Evolutionary conservation across 2,888 invertebrate species (phyloP), one percentile per base, ranked within the genome.

Genomic region (Parnassius smintheus): DNA sequence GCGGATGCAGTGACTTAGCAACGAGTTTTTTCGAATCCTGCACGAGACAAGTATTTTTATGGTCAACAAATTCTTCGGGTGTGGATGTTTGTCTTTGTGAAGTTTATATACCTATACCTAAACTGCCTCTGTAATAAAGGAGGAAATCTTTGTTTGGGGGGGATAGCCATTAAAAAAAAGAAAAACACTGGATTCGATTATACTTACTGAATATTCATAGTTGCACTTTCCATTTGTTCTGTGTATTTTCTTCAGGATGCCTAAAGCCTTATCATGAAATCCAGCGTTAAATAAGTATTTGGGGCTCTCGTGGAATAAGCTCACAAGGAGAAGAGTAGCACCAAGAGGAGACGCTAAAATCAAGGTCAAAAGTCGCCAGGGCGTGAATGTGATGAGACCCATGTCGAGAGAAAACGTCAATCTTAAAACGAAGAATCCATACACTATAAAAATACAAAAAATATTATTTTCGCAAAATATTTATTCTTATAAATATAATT

Each of bases 261-360:
- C 69, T n/a, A 95, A 68, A 0, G 95, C 95, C 67, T 94, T 92
- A 1, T 92, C 88, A 63, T 92, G 91, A 42, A 87, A 82, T 4
- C 94, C 93, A 56, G 90, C 89, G 42, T 94, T 92, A 82, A 95
- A 92, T 2, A 95, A 80, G 75, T 94, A 96, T 77, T 95, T 95
- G 0, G 96, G 96, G 74, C 95, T 96, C 76, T 96, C 96, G n/a
- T 95, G 93, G 66, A 93, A 91, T 65, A 92, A 87, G 35, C 90
- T 82, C 9, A 94, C 77, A 0, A 92, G 80, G n/a, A 93, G 64
- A 0, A 92, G 92, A 42, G 94, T 93, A 0, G 94, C 66, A 0
- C 95, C 76, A 56, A 93, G 91, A 0, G 95, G 94, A 9, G 94
- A 45, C 4, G 93, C 82, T 50, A 90, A 76, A 2, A 86, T 66